Evolutionary conservation across 2,113 vertebrate genomes (phyloP), one percentile per base, ranked within the genome.

Genomic region (Podiceps cristatus): DNA sequence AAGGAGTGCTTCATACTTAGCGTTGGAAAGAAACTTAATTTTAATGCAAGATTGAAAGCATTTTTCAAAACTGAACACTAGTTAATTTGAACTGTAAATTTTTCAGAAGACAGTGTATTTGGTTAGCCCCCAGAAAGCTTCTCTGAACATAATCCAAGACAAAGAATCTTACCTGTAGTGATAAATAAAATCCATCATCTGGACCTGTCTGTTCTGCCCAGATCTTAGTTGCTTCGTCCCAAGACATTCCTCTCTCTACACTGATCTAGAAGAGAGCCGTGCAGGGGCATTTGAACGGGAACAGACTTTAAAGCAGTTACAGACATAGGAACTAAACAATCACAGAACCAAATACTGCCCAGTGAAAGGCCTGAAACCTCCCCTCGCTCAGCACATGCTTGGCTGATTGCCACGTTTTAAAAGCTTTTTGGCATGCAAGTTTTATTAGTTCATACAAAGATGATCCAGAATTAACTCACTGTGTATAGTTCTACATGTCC

Each of bases 241-340:
- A 99, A 37, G 99, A 99, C 99, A 99, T 99, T 19, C 99, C 99
- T 76, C 99, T 98, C 97, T 99, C 99, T 63, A 99, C 99, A 27
- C 99, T 99, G 72, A 99, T 99, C 99, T 99, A 68, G 45, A 89
- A 96, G 59, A 88, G 19, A 94, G 40, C 27, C 49, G 58, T 0
- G 55, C 12, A 72, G 27, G 5, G 15, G 5, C 5, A 18, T 47
- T 63, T 25, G 23, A 53, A 16, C 18, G 18, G 37, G 37, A 82
- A 64, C 15, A 77, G n/a, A 11, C 17, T 81, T 82, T 25, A 20
- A 4, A 64, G 29, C 3, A 58, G 10, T 37, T 19, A 42, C 15
- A 44, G 33, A 68, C 13, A 29, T 0, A 35, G 23, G 13, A 56
- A 77, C 11, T n/a, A 9, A 22, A 40, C 20, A 64, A 55, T 25